Base-by-base conservation (phyloP, 2,888 invertebrate genomes). In the Cheilosia soror region DNA sequence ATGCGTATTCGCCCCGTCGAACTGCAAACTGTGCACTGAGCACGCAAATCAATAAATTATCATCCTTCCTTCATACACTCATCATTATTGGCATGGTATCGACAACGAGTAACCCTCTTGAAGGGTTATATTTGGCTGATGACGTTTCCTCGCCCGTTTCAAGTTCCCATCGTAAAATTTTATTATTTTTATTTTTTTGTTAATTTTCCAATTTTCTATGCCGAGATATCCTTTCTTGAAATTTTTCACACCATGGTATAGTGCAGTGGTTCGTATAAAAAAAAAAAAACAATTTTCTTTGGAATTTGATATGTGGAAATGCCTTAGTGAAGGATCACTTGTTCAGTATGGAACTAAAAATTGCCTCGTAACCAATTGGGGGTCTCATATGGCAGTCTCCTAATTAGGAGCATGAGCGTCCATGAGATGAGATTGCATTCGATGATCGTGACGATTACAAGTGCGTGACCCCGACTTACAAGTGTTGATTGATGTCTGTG, bases 21-120 rank as follows among this genome's bases (percentile, higher is more conserved):
- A 71, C 79, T 75, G 80, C 66, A 80, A 71, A 65, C 73, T 73
- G 78, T 80, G 65, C 69, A 75, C 60, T 75, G 85, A 76, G 72
- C 85, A 81, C 76, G 81, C 81, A 85, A 85, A 85, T 85, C 85
- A 81, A 85, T 85, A 81, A 81, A 81, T 85, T 77, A 85, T 77
- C 85, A 77, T 77, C 71, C 72, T 81, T 85, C 81, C 68, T 51
- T 27, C 27, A 5, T 13, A 72, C 66, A 82, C 55, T 66, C 81
- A 77, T 85, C 81, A 81, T 81, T 80, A 75, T 58, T 75, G 80
- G 65, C 80, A 84, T 68, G 83, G 73, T 42, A 69, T 77, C 31
- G 53, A 29, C 11, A 33, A 49, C 58, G 69, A 25, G 31, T 53
- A 76, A 44, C 75, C 80, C 69, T 71, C 29, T 60, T 63, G 33